These are phyloP conservation scores for Valencia hispanica DNA, from an alignment of 2,797 vertebrate genomes.

Conservation along the genomic window DNA sequence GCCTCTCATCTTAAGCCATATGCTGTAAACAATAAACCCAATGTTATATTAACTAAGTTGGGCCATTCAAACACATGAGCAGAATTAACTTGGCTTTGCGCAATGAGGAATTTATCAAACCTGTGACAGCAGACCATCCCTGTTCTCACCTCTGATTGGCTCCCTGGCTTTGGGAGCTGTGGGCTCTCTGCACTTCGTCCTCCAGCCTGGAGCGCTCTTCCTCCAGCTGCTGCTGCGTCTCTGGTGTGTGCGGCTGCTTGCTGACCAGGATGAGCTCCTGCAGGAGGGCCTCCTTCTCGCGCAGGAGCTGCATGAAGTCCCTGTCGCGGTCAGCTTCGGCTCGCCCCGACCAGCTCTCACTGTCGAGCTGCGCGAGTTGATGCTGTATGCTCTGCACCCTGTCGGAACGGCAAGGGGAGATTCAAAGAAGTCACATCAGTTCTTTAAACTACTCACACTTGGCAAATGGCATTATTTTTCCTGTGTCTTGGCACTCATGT, in stretches of 20 bases:
- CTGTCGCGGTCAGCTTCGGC: constrained; percentile 94
- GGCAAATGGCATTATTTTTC: not conserved
- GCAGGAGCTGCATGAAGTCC: constrained; percentile 94
- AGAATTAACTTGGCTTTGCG: not conserved
- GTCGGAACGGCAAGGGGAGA: not conserved
- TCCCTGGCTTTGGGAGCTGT: constrained; percentile 88
- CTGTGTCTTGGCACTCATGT: not conserved
- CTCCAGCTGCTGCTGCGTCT: constrained; percentile 88
- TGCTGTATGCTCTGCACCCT: constrained; percentile 96
- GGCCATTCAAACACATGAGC: not conserved
- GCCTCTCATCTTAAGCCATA: not conserved
- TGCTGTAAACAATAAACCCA: no score
- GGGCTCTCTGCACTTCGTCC: constrained; percentile 92
- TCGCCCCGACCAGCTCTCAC: constrained; percentile 93
- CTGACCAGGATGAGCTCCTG: constrained; percentile 93
- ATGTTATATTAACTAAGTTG: no score
- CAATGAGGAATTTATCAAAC: not conserved
- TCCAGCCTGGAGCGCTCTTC: constrained; percentile 89
- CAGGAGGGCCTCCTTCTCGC: constrained; percentile 96
- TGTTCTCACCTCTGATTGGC: constrained; percentile 90
- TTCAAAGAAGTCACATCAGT: not conserved
- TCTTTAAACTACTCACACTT: not conserved
- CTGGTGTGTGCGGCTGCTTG: constrained; percentile 86
- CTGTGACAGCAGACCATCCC: not conserved
- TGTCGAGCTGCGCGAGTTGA: constrained; percentile 93